A percentile compares a stretch with the other conserved stretches of the same genome.
These are phyloP conservation scores for Sarotherodon lohbergeri DNA, from an alignment of 2,113 vertebrate genomes.

Conservation along the genomic window DNA sequence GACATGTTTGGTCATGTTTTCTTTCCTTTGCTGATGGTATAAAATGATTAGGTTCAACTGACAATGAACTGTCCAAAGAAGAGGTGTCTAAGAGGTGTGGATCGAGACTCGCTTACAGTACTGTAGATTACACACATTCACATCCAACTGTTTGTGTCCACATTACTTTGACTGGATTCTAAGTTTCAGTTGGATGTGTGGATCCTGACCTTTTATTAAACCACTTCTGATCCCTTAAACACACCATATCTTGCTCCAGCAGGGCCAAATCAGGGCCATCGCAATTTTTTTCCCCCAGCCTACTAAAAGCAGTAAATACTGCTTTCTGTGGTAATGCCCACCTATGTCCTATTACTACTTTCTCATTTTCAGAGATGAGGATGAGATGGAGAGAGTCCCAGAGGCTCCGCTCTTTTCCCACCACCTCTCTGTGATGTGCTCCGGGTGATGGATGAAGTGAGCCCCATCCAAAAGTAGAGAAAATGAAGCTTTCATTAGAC, in stretches of 20 bases:
- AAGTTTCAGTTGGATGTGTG: background rate
- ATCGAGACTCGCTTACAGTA: fast-evolving
- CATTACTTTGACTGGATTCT: background rate
- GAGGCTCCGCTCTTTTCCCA: background rate
- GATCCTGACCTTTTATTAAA: background rate
- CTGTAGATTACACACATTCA: background rate
- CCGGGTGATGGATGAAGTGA: conserved; percentile 44
- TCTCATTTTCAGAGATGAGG: conserved; percentile 28
- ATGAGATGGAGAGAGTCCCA: background rate
- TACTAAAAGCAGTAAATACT: background rate
- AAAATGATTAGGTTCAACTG: too few relatives aligned
- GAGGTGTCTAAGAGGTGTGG: background rate
- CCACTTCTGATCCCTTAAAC: background rate
- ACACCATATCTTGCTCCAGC: background rate
- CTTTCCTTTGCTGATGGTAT: too few relatives aligned
- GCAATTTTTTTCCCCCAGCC: background rate
- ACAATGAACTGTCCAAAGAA: too few relatives aligned
- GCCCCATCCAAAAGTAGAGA: conserved; percentile 4
- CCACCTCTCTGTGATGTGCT: conserved; percentile 9
- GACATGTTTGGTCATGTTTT: too few relatives aligned
- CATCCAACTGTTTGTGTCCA: background rate
- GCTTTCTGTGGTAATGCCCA: background rate
- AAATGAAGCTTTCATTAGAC: conserved; percentile 50
- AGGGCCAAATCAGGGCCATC: background rate
- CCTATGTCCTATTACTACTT: conserved; percentile 19